These are phyloP conservation scores for Drosophila anomalata DNA, from an alignment of 2,888 invertebrate genomes.

Conservation along the genomic window DNA sequence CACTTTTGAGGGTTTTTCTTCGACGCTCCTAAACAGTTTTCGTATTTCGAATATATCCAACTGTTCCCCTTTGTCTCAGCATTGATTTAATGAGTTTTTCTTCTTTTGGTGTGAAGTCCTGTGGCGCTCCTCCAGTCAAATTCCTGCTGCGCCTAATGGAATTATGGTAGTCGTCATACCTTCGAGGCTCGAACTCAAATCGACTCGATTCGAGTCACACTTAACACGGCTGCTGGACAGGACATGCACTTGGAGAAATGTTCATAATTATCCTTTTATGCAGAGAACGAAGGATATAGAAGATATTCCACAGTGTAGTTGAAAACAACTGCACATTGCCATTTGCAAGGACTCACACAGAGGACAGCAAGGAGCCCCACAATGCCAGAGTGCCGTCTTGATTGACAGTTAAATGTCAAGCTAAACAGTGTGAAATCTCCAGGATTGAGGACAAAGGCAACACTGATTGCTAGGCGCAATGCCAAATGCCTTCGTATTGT, in stretches of 20 bases:
- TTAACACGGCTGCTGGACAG: slow-evolving; percentile 46
- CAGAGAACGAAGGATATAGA: too few species aligned
- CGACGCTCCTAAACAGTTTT: slow-evolving; percentile 54
- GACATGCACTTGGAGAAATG: slow-evolving; percentile 10
- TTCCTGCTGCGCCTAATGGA: slow-evolving; percentile 62
- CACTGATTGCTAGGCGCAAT: slow-evolving; percentile 73
- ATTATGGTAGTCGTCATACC: slow-evolving; percentile 72
- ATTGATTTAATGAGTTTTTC: slow-evolving; percentile 70
- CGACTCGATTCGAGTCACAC: slow-evolving; percentile 56
- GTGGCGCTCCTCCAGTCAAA: slow-evolving; percentile 52
- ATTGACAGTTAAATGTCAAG: slow-evolving; percentile 77
- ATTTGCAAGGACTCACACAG: slow-evolving; percentile 30
- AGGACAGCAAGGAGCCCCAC: slow-evolving; percentile 47
- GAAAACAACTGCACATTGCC: slow-evolving; percentile 1
- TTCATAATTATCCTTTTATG: background rate
- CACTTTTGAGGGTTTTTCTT: slow-evolving; percentile 54
- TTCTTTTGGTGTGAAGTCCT: slow-evolving; percentile 69
- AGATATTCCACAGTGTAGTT: slow-evolving; percentile 5
- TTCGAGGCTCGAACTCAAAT: slow-evolving; percentile 33
- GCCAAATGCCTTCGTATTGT: slow-evolving; percentile 64
- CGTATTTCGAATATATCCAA: slow-evolving; percentile 50
- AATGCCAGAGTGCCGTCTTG: slow-evolving; percentile 57
- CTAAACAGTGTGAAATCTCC: slow-evolving; percentile 74
- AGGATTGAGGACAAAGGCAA: slow-evolving; percentile 61
- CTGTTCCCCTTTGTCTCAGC: slow-evolving; percentile 41